phyloP scores from a whole-genome alignment of 2,797 vertebrate genomes.

The Tapirus indicus region DNA sequence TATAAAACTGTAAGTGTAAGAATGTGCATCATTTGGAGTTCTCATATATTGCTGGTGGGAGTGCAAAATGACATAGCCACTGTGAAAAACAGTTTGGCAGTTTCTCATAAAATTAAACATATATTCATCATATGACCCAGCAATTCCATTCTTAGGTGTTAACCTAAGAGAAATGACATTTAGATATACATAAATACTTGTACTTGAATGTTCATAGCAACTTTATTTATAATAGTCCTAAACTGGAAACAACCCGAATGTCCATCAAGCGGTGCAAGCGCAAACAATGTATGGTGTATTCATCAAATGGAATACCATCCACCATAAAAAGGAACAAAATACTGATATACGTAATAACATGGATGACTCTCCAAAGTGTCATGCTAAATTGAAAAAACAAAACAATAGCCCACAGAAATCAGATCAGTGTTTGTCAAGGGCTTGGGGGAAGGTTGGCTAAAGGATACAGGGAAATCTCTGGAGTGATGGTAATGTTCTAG shows the following conservation, averaged over 20 bases:
- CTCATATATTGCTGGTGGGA: not conserved
- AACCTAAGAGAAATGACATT: not conserved
- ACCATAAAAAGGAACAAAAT: not conserved
- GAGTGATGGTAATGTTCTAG: not conserved
- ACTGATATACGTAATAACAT: not conserved
- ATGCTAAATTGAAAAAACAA: not conserved
- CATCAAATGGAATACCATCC: conserved; percentile 23
- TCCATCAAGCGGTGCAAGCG: not conserved
- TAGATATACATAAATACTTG: not conserved
- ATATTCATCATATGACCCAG: not conserved
- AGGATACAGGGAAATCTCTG: not conserved
- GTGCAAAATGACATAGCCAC: not conserved
- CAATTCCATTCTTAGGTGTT: not conserved
- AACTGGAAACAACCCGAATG: not conserved
- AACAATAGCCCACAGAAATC: not conserved
- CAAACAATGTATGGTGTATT: not conserved
- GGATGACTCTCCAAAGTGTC: not conserved
- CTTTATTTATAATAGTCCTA: not conserved
- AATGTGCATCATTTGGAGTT: conserved; percentile 11
- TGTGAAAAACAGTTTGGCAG: not conserved
- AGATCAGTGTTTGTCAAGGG: not conserved
- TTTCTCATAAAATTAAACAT: not conserved
- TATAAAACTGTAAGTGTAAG: not conserved
- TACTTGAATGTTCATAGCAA: conserved; percentile 9
- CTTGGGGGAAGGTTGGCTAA: not conserved